Base-by-base conservation (phyloP, 2,113 vertebrate genomes). In the Bostrychus sinensis region DNA sequence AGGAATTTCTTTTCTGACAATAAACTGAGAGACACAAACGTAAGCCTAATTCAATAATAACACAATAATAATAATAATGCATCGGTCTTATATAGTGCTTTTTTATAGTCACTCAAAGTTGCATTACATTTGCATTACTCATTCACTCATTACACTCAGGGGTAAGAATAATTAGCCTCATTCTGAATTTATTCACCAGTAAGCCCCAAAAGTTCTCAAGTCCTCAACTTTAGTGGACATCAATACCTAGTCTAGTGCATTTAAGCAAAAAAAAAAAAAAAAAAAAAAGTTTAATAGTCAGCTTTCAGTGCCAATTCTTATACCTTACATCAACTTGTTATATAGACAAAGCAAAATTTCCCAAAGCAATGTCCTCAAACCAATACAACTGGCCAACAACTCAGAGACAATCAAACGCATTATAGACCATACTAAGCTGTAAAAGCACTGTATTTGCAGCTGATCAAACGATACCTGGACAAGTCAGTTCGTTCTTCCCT, bases 361-460 rank as follows among this genome's bases (percentile, higher is more conserved):
- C 4, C 16, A 17, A 48, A 48, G 36, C 58, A 63, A 34, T 23
- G 13, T 54, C 42, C 14, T 34, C 22, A 3, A 43, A 71, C 46
- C 13, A 45, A 45, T 20, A 81, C 80, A 70, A 70, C 66, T 61
- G 50, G 28, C 37, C 53, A 62, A 43, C 66, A 51, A 45, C 58
- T 65, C 26, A 64, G 55, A 77, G 72, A 64, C 67, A 79, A 78
- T 72, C 60, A 73, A 56, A 83, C 62, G 45, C 32, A 34, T 34
- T 34, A 7, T 34, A 77, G 56, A 43, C 57, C 20, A 19, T 59
- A 25, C 37, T 39, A 12, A 39, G 37, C 30, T 32, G 5, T 32
- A 32, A 5, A 32, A 32, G 30, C 30, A 39, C 4, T 9, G 6
- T 13, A 13, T 23, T 22, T 46, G 20, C 22, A 46, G 36, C 54